Base-by-base conservation (phyloP, 2,113 vertebrate genomes). In the Myocastor coypus region DNA sequence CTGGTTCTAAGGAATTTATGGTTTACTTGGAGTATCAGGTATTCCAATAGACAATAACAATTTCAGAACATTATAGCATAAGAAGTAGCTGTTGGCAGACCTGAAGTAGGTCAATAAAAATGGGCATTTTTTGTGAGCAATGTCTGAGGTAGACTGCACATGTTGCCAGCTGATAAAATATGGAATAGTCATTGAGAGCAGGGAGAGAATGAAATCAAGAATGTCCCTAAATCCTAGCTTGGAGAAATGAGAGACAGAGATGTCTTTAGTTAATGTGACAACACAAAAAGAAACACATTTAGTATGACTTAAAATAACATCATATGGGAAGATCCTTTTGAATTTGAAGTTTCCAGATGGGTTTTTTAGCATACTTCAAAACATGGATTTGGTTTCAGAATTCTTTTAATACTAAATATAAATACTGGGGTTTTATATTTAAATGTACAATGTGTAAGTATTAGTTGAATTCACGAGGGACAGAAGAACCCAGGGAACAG, bases 351-450 rank as follows among this genome's bases (percentile, higher is more conserved):
- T 90, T 84, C 77, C 28, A 59, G 40, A 16, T 40, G 20, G 32
- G 19, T 89, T 94, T 28, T 83, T 28, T 80, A 42, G 55, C 11
- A 83, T 14, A 55, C 68, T 46, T 68, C 26, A 73, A 92, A 83
- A 75, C 57, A 30, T 40, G 42, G 34, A 20, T 73, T 22, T 92
- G 20, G 14, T 84, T 86, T 52, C 75, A 59, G 63, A 95, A 40
- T 34, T 75, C 11, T 94, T 91, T 94, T 96, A 37, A 32, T 85
- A 88, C 82, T 92, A 73, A 92, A 89, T 19, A 34, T 80, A 87
- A 94, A 50, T 84, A 55, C 24, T 68, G 75, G 22, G 42, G 50
- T n/a, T n/a, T n/a, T n/a, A n/a, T n/a, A n/a, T n/a, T n/a, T n/a
- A n/a, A 85, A 24, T 75, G 19, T 37, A 12, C 91, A 55, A 78